Evolutionary conservation across 2,113 vertebrate species (phyloP).

Genomic region (Scophthalmus maximus): DNA sequence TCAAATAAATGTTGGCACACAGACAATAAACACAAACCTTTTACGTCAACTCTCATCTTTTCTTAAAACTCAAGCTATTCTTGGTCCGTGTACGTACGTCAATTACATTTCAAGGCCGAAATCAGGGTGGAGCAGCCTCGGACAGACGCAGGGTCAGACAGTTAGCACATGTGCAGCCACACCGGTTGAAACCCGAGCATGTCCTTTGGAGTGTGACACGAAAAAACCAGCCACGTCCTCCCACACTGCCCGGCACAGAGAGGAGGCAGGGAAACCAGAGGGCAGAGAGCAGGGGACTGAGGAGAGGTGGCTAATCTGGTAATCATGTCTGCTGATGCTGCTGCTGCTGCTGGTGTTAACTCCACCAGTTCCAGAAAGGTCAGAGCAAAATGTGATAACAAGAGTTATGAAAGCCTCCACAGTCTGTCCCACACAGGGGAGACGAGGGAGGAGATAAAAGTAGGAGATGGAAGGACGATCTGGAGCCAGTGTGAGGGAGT

Average conservation of each 20-base stretch:
- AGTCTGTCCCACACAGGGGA: conserved; percentile 15
- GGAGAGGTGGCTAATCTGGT: conserved; percentile 63
- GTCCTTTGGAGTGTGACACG: conserved; percentile 42
- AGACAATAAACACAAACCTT: conserved; percentile 8
- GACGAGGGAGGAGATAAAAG: conserved; percentile 31
- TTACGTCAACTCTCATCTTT: conserved; percentile 2
- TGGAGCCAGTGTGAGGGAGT: conserved; percentile 12
- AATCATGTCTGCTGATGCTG: conserved; percentile 47
- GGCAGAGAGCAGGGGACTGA: conserved; percentile 13
- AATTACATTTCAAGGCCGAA: conserved; percentile 41
- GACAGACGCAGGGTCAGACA: conserved; percentile 12
- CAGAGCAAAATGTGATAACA: conserved; percentile 57
- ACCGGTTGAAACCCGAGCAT: conserved; percentile 62
- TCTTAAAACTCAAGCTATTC: conserved; percentile 11
- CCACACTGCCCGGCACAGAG: conserved; percentile 15
- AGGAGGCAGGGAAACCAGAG: conserved; percentile 25
- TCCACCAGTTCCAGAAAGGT: conserved; percentile 47
- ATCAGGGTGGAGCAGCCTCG: background rate
- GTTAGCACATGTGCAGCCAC: conserved; percentile 52
- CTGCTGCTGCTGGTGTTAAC: conserved; percentile 31
- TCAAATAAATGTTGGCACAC: conserved; percentile 37
- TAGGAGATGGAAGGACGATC: conserved; percentile 16
- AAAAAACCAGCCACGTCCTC: conserved; percentile 43
- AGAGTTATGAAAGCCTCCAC: conserved; percentile 57
- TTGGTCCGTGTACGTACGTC: conserved; percentile 2